These are phyloP conservation scores for Cichlasoma orientale DNA, from an alignment of 2,797 vertebrate genomes.

Conservation along the genomic window DNA sequence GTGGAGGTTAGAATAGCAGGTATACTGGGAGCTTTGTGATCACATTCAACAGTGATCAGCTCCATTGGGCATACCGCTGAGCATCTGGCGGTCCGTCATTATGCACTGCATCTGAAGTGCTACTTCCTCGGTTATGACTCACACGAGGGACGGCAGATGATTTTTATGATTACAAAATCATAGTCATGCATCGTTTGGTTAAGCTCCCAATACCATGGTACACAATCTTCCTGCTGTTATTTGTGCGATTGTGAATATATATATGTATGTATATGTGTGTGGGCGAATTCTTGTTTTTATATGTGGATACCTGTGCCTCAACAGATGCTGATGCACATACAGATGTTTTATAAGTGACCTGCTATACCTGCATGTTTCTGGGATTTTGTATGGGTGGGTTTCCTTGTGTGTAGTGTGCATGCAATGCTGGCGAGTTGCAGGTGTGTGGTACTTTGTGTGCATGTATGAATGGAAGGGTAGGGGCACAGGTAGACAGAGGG, in stretches of 20 bases:
- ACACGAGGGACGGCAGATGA: slow-evolving; percentile 58
- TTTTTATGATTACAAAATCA: slow-evolving; percentile 70
- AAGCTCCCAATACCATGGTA: slow-evolving; percentile 44
- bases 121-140: slow-evolving; percentile 61
- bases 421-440: slow-evolving; percentile 20
- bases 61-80: slow-evolving; percentile 71
- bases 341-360: slow-evolving; percentile 18
- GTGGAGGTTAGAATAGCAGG: slow-evolving; percentile 45
- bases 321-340: slow-evolving; percentile 29
- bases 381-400: slow-evolving; percentile 11
- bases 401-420: slow-evolving; percentile 3
- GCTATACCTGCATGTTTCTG: slow-evolving; percentile 9
- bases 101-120: slow-evolving; percentile 64
- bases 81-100: slow-evolving; percentile 71
- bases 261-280: neutral
- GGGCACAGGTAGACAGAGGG: slow-evolving; percentile 74
- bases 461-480: slow-evolving; percentile 14
- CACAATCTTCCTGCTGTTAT: slow-evolving; percentile 51
- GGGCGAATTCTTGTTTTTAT: neutral
- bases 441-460: slow-evolving; percentile 37
- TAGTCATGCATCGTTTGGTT: slow-evolving; percentile 66
- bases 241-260: slow-evolving; percentile 20
- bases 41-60: slow-evolving; percentile 57
- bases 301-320: neutral
- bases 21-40: slow-evolving; percentile 43